Conservation (phyloP, 2,113 vertebrate genomes). For the Malaclemys terrapin region DNA sequence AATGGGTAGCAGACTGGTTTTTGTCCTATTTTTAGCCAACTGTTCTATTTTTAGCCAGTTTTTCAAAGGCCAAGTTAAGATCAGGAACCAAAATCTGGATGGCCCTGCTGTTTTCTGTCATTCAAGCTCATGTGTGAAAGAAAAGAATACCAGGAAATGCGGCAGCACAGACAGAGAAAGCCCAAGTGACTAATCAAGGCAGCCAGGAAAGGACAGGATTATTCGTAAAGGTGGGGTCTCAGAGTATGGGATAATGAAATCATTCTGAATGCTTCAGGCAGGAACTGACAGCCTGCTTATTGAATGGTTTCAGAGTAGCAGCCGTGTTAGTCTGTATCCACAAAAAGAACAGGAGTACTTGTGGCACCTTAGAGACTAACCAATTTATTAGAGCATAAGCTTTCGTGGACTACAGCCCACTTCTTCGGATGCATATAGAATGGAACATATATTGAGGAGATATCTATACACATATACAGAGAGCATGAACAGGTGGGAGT, state of each 20-base stretch:
- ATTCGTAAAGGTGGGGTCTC: slow-evolving; percentile 50
- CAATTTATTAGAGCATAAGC: too few species aligned
- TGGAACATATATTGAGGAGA: too few species aligned
- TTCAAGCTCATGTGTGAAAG: neutral
- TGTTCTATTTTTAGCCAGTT: slow-evolving; percentile 44
- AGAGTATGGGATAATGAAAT: neutral
- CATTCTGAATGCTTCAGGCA: slow-evolving; percentile 34
- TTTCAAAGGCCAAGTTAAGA: slow-evolving; percentile 37
- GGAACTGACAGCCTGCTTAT: slow-evolving; percentile 54
- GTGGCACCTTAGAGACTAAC: too few species aligned
- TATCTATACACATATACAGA: too few species aligned
- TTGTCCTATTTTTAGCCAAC: slow-evolving; percentile 28
- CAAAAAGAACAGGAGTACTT: too few species aligned
- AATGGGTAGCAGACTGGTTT: neutral
- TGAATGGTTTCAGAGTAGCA: neutral
- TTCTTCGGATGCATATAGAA: too few species aligned
- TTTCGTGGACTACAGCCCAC: too few species aligned
- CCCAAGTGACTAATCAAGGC: neutral
- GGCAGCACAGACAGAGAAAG: slow-evolving; percentile 45
- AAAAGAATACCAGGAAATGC: slow-evolving; percentile 77
- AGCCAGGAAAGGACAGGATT: slow-evolving; percentile 54
- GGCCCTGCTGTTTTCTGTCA: neutral
- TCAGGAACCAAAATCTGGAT: slow-evolving; percentile 4
- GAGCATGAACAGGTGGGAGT: too few species aligned
- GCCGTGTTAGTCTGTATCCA: too few species aligned